These are phyloP conservation scores for Aradophagus sp. DNA, from an alignment of 1,140 invertebrate genomes.

Conservation along the genomic window DNA sequence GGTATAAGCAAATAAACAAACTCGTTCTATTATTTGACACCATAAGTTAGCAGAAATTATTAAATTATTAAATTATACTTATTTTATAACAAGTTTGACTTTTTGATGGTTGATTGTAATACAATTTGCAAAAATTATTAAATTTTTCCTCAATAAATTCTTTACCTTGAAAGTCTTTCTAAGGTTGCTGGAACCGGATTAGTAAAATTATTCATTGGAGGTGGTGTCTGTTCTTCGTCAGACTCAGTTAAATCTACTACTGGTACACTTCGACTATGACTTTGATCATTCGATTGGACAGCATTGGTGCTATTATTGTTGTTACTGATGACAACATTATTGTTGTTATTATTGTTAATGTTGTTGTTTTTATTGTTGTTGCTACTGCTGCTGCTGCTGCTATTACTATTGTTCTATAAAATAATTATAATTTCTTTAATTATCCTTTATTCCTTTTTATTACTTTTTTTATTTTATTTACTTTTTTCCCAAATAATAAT, in stretches of 20 bases:
- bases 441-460: no score
- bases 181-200: slow-evolving; percentile 12
- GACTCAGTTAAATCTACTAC: slow-evolving; percentile 82
- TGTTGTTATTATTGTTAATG: slow-evolving; percentile 8
- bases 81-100: no score
- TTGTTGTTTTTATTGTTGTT: no score
- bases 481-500: no score
- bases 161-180: slow-evolving; percentile 3
- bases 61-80: no score
- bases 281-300: slow-evolving; percentile 53
- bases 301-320: slow-evolving; percentile 49
- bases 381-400: no score
- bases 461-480: no score
- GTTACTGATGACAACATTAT: slow-evolving; percentile 38
- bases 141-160: no score
- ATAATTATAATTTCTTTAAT: no score
- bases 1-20: slow-evolving; percentile 6
- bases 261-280: slow-evolving; percentile 69
- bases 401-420: slow-evolving; percentile 9
- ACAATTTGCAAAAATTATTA: no score
- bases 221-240: slow-evolving; percentile 75
- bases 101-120: no score
- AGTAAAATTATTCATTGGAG: slow-evolving; percentile 16
- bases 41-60: no score
- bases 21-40: neutral